Percentiles rank a stretch among this genome's conserved stretches.
Evolutionary conservation across 35 echinoderm and acorn worm species (phyloP).

Genomic region (Heliocidaris tuberculata): DNA sequence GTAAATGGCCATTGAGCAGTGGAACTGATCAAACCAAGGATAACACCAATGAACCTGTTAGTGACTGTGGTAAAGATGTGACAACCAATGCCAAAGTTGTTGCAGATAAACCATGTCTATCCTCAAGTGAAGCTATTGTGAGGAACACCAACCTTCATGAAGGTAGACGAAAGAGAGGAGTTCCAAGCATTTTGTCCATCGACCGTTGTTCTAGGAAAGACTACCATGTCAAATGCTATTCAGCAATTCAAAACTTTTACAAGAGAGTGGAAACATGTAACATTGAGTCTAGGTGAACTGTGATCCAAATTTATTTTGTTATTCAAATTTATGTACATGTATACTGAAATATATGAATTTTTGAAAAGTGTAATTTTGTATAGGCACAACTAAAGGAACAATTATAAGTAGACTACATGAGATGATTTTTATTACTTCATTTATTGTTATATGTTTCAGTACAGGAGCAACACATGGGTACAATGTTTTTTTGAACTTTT

Average conservation of each 20-base stretch:
- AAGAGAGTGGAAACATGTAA: not conserved
- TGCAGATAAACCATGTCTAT: not conserved
- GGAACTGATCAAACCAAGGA: not conserved
- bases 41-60: not conserved
- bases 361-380: too few relatives aligned
- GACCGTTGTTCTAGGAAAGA: not conserved
- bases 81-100: not conserved
- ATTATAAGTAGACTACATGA: too few relatives aligned
- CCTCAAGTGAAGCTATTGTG: not conserved
- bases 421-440: too few relatives aligned
- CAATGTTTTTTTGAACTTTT: too few relatives aligned
- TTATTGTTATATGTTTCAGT: too few relatives aligned
- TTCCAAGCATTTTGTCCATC: not conserved
- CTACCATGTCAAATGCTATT: not conserved
- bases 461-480: too few relatives aligned
- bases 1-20: not conserved
- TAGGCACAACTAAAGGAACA: too few relatives aligned
- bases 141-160: not conserved
- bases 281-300: not conserved
- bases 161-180: not conserved
- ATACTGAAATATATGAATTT: too few relatives aligned
- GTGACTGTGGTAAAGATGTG: not conserved
- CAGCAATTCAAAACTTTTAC: not conserved
- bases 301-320: too few relatives aligned
- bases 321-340: too few relatives aligned